Evolutionary conservation across 1,140 invertebrate genomes (phyloP), one percentile per base, ranked within the genome.

Genomic region (Nephila pilipes): DNA sequence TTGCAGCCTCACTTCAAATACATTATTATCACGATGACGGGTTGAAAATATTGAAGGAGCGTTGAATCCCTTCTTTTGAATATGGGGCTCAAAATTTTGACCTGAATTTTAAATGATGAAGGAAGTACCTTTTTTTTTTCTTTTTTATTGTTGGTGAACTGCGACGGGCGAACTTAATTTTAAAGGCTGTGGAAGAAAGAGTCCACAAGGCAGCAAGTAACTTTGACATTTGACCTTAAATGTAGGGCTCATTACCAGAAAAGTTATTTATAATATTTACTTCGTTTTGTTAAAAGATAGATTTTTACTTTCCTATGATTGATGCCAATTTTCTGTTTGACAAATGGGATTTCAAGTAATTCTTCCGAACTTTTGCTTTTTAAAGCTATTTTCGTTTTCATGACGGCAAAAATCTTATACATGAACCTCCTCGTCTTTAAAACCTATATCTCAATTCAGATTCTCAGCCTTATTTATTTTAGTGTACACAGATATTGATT

Each of bases 21-120:
- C 69, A 46, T 90, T 80, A 90, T 90, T 90, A 80, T 57, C 32
- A 88, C 38, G 63, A 88, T 88, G 87, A 88, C 63, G 88, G 88
- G 88, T 36, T 54, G 88, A 90, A 90, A 80, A 79, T 80, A 90
- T 80, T 32, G 88, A 58, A 90, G 69, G 54, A 57, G 65, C 38
- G 85, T 36, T 36, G 46, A 22, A 29, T 80, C 32, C 10, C 22
- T 25, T 32, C 32, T 80, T 90, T 90, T 75, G n/a, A 90, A 90
- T 79, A 58, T 57, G 69, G 57, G 57, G 10, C 32, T 14, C 58
- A 46, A 22, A 63, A 65, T 88, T 65, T 75, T 88, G 87, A 88
- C 87, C 87, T 75, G 87, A 55, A 88, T 88, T 88, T 75, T 88
- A 88, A 88, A 54, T 88, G 63, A 69, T 69, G 63, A 14, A 83